Base-by-base conservation (phyloP, 1,140 invertebrate genomes). In the Drosophila tropicalis region DNA sequence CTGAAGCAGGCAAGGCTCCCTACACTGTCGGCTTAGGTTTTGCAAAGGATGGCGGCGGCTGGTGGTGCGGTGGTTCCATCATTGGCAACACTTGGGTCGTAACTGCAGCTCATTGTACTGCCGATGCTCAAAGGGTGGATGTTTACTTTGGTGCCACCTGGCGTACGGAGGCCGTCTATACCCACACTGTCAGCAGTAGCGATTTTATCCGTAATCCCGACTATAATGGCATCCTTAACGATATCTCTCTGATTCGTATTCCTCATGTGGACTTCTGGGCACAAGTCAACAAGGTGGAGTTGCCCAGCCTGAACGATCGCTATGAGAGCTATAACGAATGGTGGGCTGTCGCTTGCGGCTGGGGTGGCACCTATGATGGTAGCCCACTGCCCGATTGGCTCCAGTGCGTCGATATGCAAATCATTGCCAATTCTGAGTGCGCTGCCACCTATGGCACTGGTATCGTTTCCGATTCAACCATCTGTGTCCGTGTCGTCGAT, bases 41-140 rank as follows among this genome's bases (percentile, higher is more conserved):
- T 72, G 40, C 17, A 40, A 55, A 66, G 93, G 94, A 70, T 82
- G 79, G 62, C 17, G 61, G 61, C 40, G 66, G 67, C 6, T 73
- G 5, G 64, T 66, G 25, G 80, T 90, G 79, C 60, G 73, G 70
- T 92, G 92, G 81, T 95, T 93, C 93, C 22, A 76, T 95, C 54
- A 93, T 95, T 25, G 91, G 91, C 64, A 71, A 90, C 60, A 62
- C 91, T 19, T 94, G 71, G 93, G 83, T 94, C 2, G 70, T 95
- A 19, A 93, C 93, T 10, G 94, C 94, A 3, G 94, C 93, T 5
- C 94, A 95, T 72, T 95, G 94, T 72, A 44, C 40, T 36, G 77
- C 54, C 7, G 57, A 54, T 10, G 25, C 44, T 39, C 17, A 71
- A 4, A 67, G 39, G 32, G 74, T 67, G 1, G 74, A 65, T 22